Conservation (phyloP, 2,797 vertebrate species). For the Sebastes baramenuke region DNA sequence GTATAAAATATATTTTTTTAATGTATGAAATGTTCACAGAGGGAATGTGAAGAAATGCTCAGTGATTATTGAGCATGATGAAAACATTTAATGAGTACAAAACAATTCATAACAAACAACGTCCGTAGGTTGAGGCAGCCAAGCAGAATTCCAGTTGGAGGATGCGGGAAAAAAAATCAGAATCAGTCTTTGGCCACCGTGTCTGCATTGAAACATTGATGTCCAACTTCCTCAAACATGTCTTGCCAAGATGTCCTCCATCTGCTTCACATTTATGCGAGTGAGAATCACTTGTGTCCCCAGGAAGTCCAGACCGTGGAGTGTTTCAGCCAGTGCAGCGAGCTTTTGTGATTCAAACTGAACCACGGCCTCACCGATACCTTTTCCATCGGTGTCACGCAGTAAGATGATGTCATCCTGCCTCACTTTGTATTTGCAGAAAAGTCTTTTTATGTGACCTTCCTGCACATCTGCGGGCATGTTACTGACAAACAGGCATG, state of each 20-base stretch:
- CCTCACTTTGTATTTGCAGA: constrained; percentile 75
- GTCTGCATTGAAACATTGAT: background rate
- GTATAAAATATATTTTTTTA: constrained; percentile 19
- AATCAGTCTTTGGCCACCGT: background rate
- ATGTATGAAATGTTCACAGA: background rate
- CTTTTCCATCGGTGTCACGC: constrained; percentile 81
- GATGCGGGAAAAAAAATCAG: background rate
- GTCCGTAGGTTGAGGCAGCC: background rate
- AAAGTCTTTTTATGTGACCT: constrained; percentile 85
- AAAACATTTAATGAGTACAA: background rate
- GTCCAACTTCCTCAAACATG: background rate
- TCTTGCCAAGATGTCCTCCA: constrained; percentile 72
- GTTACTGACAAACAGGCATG: constrained; percentile 80
- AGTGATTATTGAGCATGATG: background rate
- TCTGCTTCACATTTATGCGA: constrained; percentile 84
- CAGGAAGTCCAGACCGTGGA: constrained; percentile 82
- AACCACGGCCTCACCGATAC: constrained; percentile 89
- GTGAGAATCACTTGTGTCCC: constrained; percentile 87
- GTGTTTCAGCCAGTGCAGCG: constrained; percentile 81
- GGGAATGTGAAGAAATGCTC: background rate
- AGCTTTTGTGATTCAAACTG: constrained; percentile 84
- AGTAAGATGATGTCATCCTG: constrained; percentile 85
- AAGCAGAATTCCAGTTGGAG: background rate
- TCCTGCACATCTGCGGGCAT: constrained; percentile 87
- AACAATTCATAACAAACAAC: background rate